phyloP scores from a whole-genome alignment of 2,797 vertebrate genomes.

The Anas capensis region DNA sequence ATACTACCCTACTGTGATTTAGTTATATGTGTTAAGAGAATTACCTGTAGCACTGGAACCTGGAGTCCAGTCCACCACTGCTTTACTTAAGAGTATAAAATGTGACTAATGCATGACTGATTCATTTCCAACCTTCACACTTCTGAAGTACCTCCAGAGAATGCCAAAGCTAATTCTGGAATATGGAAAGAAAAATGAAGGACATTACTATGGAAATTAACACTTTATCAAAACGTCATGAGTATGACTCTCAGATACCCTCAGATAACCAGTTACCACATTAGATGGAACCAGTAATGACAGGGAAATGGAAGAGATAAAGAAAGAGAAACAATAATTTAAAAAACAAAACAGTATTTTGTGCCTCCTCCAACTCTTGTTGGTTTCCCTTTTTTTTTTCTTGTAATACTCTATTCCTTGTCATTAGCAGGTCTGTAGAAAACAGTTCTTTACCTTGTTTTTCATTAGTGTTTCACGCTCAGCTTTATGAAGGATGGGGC shows the following conservation, averaged over 20 bases:
- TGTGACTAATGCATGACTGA: not conserved
- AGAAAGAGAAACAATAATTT: not conserved
- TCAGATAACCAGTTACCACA: not conserved
- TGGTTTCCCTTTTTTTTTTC: not conserved
- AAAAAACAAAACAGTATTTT: not conserved
- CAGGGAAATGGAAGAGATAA: not conserved
- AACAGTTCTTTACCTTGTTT: not conserved
- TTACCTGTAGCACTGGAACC: not conserved
- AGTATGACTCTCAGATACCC: not conserved
- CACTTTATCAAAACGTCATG: not conserved
- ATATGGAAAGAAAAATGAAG: conserved; percentile 2
- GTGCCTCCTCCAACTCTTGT: not conserved
- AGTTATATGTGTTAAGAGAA: not conserved
- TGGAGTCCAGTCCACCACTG: not conserved
- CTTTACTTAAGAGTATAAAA: not conserved
- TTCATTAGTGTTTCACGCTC: not conserved
- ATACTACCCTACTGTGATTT: not conserved
- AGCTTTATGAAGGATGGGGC: not conserved
- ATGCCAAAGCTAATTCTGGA: not conserved
- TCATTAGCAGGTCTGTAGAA: not conserved
- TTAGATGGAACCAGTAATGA: not conserved
- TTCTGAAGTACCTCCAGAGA: not conserved
- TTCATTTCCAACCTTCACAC: not conserved
- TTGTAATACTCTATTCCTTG: not conserved
- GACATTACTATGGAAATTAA: not conserved